Evolutionary conservation across 2,113 vertebrate genomes (phyloP), one percentile per base, ranked within the genome.

Genomic region (Murina feae): DNA sequence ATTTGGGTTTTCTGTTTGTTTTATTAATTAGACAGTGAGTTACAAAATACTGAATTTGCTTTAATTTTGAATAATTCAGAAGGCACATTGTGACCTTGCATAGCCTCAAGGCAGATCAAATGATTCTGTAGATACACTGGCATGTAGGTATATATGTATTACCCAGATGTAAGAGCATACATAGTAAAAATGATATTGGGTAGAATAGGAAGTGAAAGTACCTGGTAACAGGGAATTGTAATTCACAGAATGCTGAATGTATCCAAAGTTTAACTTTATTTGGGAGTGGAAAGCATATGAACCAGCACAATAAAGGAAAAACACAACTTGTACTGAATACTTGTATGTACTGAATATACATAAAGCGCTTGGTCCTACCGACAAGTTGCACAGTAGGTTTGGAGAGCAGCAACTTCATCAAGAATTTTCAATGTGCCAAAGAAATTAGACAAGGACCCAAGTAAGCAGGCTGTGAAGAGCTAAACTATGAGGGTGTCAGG

Each of bases 1-100:
- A 84, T 80, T 89, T 93, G 18, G 6, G 42, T 1, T 53, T 72
- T 78, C 60, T 84, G 12, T 85, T 72, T 80, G 53, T 86, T 58
- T 75, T 55, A 80, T 66, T 89, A 58, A 25, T 90, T 85, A 66
- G 53, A 79, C 35, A 89, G 47, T 63, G n/a, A 86, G 13, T 72
- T 85, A 88, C 12, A n/a, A 2, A 79, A 65, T 89, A 55, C 20
- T 47, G 44, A 85, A 58, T 85, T 44, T 44, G 9, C 49, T 88
- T 92, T 79, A 75, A 89, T 74, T 39, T 89, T 89, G 37, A 79
- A 79, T 80, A 69, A 89, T 66, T 93, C 8, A 30, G 80, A 80
- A 72, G 20, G 25, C 16, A 86, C 4, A 81, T 14, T 80, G 25
- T 95, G 47, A 20, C 11, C 65, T 89, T 86, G 47, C 44, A 37